phyloP scores from a whole-genome alignment of 2,888 invertebrate species.

The Drosophila melanosoma region DNA sequence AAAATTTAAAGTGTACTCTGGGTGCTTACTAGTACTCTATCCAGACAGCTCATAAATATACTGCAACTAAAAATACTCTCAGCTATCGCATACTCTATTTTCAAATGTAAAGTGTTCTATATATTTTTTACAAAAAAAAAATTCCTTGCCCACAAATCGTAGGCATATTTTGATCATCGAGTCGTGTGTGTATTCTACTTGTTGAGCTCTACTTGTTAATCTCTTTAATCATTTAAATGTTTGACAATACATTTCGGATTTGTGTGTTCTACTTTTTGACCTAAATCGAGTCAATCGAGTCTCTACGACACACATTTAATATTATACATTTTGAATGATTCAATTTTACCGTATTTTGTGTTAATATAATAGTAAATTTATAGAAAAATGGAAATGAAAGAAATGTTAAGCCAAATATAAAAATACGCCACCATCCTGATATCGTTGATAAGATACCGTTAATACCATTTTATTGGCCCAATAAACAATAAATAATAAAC shows the following conservation, averaged over 20 bases:
- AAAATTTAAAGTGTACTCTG: not conserved
- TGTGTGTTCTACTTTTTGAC: not conserved
- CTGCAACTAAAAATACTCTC: too few species aligned
- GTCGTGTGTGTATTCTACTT: too few species aligned
- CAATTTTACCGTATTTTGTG: too few species aligned
- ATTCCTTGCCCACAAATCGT: not conserved
- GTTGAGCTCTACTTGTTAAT: not conserved
- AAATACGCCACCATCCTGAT: not conserved
- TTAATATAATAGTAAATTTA: too few species aligned
- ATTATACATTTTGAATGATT: too few species aligned
- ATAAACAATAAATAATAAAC: too few species aligned
- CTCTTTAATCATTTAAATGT: not conserved
- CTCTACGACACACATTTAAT: too few species aligned
- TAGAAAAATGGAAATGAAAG: too few species aligned
- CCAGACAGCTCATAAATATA: too few species aligned
- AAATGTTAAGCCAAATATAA: too few species aligned
- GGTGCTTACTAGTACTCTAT: not conserved
- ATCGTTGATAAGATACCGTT: not conserved
- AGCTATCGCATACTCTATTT: too few species aligned
- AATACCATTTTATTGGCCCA: not conserved
- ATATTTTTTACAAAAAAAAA: too few species aligned
- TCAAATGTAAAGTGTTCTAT: not conserved
- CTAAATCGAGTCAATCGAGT: not conserved
- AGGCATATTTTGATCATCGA: not conserved
- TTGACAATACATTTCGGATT: not conserved